phyloP scores from a whole-genome alignment of 2,113 vertebrate species.

The Noturus placidus region DNA sequence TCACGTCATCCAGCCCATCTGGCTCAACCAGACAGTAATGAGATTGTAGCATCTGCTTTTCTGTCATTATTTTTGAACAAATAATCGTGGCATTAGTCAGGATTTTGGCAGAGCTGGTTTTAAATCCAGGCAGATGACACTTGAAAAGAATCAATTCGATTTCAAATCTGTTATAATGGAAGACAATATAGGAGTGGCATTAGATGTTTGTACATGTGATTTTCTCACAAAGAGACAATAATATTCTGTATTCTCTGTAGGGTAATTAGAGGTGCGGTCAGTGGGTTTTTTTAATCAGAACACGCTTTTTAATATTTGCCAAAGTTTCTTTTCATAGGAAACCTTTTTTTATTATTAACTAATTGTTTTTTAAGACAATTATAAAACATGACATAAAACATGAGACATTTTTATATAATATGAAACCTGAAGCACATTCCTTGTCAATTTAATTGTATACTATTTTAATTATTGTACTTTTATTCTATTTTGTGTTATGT shows the following conservation, averaged over 20 bases:
- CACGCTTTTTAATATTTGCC: not conserved
- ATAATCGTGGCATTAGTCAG: conserved; percentile 72
- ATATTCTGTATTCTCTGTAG: not conserved
- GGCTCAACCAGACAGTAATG: conserved; percentile 53
- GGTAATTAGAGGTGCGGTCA: not conserved
- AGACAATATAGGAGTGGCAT: not conserved
- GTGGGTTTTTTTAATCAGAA: not conserved
- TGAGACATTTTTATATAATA: not conserved
- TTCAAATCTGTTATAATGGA: not conserved
- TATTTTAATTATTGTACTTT: not conserved
- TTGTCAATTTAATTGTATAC: not conserved
- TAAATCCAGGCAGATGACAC: conserved; percentile 24
- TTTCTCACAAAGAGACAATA: not conserved
- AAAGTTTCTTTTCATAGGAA: not conserved
- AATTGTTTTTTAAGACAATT: not conserved
- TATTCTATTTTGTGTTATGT: not conserved
- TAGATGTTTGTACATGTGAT: not conserved
- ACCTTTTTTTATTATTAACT: no score
- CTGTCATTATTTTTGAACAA: conserved; percentile 63
- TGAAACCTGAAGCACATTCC: not conserved
- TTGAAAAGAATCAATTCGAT: not conserved
- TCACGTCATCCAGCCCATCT: conserved; percentile 42
- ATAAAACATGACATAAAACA: not conserved
- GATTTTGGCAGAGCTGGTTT: conserved; percentile 62
- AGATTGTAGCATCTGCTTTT: conserved; percentile 70